phyloP scores from a whole-genome alignment of 2,113 vertebrate species.

The Tyrannus savana region DNA sequence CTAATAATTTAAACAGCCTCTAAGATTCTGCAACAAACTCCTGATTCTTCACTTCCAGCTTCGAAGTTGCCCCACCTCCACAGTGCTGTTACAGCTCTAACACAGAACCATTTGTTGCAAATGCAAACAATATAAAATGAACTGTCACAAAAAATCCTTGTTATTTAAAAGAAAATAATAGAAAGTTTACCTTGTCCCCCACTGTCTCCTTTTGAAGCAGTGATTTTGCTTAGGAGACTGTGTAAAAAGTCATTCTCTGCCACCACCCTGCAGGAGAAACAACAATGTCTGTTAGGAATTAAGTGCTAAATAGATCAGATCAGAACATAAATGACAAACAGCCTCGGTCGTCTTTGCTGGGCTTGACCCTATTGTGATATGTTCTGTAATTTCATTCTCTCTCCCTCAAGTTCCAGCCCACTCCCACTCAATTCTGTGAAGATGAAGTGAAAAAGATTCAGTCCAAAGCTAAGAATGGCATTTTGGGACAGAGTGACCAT shows the following conservation, averaged over 20 bases:
- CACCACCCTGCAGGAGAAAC: constrained; percentile 78
- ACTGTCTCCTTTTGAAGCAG: constrained; percentile 89
- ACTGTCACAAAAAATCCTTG: not conserved
- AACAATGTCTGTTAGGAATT: not conserved
- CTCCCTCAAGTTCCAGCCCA: not conserved
- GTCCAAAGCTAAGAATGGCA: rapidly evolving
- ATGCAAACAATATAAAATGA: not conserved
- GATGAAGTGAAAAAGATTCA: not conserved
- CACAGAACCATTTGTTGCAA: not conserved
- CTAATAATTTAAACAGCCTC: not conserved
- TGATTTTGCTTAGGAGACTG: constrained; percentile 89
- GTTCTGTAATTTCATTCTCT: not conserved
- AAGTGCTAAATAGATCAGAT: not conserved
- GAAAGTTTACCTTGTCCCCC: constrained; percentile 90
- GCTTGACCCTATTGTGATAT: not conserved
- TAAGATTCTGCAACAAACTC: not conserved
- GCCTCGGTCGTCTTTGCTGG: not conserved
- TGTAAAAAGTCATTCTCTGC: constrained; percentile 95
- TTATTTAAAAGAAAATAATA: not conserved
- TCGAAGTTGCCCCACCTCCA: not conserved
- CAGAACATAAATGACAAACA: not conserved
- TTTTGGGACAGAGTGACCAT: not conserved
- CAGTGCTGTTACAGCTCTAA: not conserved
- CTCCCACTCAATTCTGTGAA: not conserved
- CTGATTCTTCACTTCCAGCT: not conserved